A percentile compares a stretch with the other conserved stretches of the same genome.
These are phyloP conservation scores for Parelbella ahira DNA, from an alignment of 2,888 invertebrate genomes.

Conservation along the genomic window DNA sequence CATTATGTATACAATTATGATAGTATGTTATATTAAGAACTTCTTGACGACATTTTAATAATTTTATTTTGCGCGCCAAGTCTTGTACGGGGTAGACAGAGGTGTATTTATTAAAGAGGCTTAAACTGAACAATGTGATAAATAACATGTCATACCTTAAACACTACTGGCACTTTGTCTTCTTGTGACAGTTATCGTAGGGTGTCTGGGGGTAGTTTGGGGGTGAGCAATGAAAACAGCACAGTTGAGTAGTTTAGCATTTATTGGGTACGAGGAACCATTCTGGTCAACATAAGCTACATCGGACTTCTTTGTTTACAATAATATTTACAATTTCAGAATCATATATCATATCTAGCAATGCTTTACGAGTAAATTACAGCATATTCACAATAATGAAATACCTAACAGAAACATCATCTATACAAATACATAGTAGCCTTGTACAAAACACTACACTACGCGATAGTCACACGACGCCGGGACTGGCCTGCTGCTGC, in stretches of 20 bases:
- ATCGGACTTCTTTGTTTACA: slow-evolving; percentile 77
- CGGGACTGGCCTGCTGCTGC: slow-evolving; percentile 38
- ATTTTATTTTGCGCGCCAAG: too few species aligned
- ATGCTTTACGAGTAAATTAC: slow-evolving; percentile 68
- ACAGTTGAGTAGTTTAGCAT: slow-evolving; percentile 73
- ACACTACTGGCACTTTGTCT: too few species aligned
- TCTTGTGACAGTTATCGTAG: too few species aligned
- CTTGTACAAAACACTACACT: slow-evolving; percentile 74
- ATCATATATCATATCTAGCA: slow-evolving; percentile 69
- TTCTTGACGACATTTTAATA: too few species aligned
- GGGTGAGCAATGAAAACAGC: too few species aligned
- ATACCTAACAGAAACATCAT: slow-evolving; percentile 60
- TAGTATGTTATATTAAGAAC: too few species aligned
- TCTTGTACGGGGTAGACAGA: too few species aligned
- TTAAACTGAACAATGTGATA: too few species aligned
- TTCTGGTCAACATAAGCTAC: slow-evolving; percentile 81
- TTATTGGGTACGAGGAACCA: slow-evolving; percentile 81
- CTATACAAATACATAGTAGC: slow-evolving; percentile 69
- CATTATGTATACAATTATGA: too few species aligned
- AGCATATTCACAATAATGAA: slow-evolving; percentile 78
- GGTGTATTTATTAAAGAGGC: too few species aligned
- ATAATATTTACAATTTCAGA: slow-evolving; percentile 78
- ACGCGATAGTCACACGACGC: slow-evolving; percentile 19
- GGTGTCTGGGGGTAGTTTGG: too few species aligned
- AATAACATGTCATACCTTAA: too few species aligned